Evolutionary conservation across 2,797 vertebrate genomes (phyloP).

Genomic region (Cheirogaleus major): DNA sequence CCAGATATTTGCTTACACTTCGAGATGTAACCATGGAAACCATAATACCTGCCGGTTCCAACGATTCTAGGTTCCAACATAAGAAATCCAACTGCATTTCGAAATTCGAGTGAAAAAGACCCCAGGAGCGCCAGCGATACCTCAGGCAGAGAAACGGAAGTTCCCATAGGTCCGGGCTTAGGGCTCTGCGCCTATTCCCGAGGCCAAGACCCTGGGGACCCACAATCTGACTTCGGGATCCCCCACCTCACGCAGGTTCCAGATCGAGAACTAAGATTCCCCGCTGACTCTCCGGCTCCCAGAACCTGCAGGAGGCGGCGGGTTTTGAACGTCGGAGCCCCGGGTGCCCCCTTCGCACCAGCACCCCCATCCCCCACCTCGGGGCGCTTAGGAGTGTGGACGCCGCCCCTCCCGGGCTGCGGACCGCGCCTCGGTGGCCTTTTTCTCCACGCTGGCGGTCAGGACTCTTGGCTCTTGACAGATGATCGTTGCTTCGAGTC

Average conservation of each 20-base stretch:
- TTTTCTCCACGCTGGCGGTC: accelerated
- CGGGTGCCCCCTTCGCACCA: no score
- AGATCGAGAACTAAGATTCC: background rate
- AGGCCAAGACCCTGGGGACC: background rate
- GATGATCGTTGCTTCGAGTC: no score
- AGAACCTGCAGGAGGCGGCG: no score
- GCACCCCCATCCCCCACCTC: no score
- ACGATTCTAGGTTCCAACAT: no score
- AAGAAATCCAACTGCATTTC: background rate
- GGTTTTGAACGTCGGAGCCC: background rate
- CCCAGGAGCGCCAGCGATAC: background rate
- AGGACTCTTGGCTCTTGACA: background rate
- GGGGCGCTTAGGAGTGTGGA: accelerated
- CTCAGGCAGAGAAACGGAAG: background rate
- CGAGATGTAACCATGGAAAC: background rate
- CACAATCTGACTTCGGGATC: background rate
- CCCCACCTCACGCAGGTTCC: background rate
- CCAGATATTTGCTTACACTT: accelerated
- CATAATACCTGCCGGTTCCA: background rate
- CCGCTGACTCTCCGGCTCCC: background rate
- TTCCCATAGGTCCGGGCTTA: background rate
- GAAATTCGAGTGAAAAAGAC: background rate
- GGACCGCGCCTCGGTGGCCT: accelerated
- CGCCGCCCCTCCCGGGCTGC: background rate
- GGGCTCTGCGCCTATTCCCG: no score